Conservation (phyloP, 2,888 invertebrate species). For the Cataglyphis albicans region DNA sequence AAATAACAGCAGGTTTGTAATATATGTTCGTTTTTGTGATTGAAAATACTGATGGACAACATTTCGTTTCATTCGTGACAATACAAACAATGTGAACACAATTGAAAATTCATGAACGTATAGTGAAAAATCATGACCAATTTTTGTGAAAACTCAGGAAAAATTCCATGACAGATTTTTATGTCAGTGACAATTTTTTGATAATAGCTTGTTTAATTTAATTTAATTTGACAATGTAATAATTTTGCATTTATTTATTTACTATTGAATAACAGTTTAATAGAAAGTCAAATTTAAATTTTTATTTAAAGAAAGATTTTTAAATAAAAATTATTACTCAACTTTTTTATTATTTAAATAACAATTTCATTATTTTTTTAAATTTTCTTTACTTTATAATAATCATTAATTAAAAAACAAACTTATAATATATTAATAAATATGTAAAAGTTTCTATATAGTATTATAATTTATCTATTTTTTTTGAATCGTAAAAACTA, state of each 20-base stretch:
- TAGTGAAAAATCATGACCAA: not conserved
- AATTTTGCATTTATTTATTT: not conserved
- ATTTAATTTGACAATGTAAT: not conserved
- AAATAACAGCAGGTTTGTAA: conserved; percentile 48
- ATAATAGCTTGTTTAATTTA: not conserved
- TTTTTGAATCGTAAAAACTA: not conserved
- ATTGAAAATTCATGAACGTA: conserved; percentile 4
- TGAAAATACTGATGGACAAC: conserved; percentile 16
- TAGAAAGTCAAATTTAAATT: no score
- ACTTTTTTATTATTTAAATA: not conserved
- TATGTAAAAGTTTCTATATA: not conserved
- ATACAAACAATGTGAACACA: not conserved
- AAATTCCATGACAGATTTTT: not conserved
- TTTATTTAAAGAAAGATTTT: not conserved
- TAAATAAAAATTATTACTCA: not conserved
- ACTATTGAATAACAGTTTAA: not conserved
- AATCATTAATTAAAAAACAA: not conserved
- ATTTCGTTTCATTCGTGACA: conserved; percentile 31
- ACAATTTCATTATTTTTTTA: not conserved
- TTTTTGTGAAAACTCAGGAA: not conserved
- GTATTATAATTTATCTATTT: not conserved
- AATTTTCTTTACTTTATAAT: conserved; percentile 3
- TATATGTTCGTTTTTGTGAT: conserved; percentile 27
- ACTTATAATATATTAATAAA: not conserved
- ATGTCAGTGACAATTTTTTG: not conserved